Evolutionary conservation across 2,888 invertebrate genomes (phyloP), one percentile per base, ranked within the genome.

Genomic region (Kuschelorhynchus macadamiae): DNA sequence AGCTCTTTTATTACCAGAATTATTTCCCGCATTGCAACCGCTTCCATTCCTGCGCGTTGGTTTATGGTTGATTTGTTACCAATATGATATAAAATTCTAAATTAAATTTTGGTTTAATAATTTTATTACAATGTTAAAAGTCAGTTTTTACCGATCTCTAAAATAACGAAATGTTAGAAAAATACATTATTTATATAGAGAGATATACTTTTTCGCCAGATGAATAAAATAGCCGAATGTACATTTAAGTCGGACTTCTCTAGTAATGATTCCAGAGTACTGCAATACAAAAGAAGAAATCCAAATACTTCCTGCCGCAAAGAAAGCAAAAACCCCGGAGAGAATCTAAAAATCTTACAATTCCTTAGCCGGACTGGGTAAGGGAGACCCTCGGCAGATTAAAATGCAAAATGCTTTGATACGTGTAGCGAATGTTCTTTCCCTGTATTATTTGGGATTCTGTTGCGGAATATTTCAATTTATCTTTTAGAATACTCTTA

Each of bases 351-450:
- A 66, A 53, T 59, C 66, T 33, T 52, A 41, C 65, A 36, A 52
- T 59, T 57, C 57, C 32, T 50, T 18, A 25, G 32, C 4, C 39
- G 53, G 50, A 59, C 44, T 39, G 21, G 30, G 16, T 52, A 66
- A 41, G 21, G 56, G 39, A 50, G 21, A 30, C 39, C 59, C 52
- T 59, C 55, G 60, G 42, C 25, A 60, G 67, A 67, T 67, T 67
- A 67, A 67, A 67, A 67, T 67, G 53, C 46, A 61, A 67, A 18
- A 66, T 42, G 59, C 67, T 67, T 67, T 67, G 67, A 67, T 67
- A 67, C 55, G 55, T 67, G 61, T 61, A 60, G 52, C 61, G 61
- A 66, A 66, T 60, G 50, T 65, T 60, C 52, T 66, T 56, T 55
- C 36, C 39, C 39, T 41, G 49, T 39, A 67, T 60, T 60, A 53